Percentiles rank a stretch among this genome's conserved stretches.
These are phyloP conservation scores for Leptodirus hochenwartii DNA, from an alignment of 2,888 invertebrate species.

Conservation along the genomic window DNA sequence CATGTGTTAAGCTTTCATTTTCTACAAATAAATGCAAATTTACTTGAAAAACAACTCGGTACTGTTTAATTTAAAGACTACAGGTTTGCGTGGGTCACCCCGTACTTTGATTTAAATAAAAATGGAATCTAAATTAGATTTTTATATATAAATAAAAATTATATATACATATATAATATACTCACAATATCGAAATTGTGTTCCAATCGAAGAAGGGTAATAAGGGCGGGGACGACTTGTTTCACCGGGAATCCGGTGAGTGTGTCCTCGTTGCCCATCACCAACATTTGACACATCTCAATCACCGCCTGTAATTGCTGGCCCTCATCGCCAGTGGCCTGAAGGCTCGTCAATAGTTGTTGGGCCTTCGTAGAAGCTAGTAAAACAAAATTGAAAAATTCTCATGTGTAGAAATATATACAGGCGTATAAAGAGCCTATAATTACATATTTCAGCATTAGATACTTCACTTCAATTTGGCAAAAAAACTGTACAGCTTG, in stretches of 20 bases:
- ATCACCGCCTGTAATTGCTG: constrained; percentile 93
- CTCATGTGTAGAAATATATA: constrained; percentile 7
- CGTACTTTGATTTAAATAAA: no score
- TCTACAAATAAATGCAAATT: no score
- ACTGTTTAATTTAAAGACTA: no score
- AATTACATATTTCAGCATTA: neutral
- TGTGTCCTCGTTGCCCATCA: constrained; percentile 98
- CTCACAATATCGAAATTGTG: constrained; percentile 94
- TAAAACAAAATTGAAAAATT: constrained; percentile 9
- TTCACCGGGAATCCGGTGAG: constrained; percentile 96
- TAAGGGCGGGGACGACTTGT: constrained; percentile 90
- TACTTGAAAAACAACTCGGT: no score
- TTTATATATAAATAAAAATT: no score
- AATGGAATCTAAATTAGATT: no score
- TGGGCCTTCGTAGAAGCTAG: constrained; percentile 80
- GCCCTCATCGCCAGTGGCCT: constrained; percentile 86
- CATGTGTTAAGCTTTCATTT: no score
- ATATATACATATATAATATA: constrained; percentile 10
- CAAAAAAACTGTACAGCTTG: neutral
- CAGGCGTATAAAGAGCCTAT: constrained; percentile 5
- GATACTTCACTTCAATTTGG: constrained; percentile 1
- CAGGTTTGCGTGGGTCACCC: no score
- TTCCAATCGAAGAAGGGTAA: constrained; percentile 83
- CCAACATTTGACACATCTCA: constrained; percentile 95
- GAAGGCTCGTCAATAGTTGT: constrained; percentile 77